These are phyloP conservation scores for Lasioglossum oenotherae DNA, from an alignment of 2,888 invertebrate species.

Conservation along the genomic window DNA sequence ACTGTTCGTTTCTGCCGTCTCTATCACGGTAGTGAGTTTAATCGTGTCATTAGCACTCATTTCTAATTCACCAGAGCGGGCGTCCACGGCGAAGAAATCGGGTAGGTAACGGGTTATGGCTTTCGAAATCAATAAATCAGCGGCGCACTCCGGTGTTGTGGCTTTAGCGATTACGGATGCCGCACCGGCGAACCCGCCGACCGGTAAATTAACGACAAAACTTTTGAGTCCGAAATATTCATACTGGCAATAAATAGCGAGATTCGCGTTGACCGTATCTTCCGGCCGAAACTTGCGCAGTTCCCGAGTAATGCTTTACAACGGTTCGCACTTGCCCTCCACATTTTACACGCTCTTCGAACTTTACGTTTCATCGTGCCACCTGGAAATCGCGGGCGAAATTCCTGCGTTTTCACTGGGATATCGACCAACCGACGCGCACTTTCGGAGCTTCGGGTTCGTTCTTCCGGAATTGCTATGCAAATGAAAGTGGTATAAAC, in stretches of 20 bases:
- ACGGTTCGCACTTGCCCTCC: slow-evolving; percentile 38
- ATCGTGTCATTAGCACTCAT: slow-evolving; percentile 3
- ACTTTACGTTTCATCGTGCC: slow-evolving; percentile 21
- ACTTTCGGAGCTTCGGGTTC: neutral
- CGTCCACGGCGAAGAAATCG: neutral
- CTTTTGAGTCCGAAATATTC: slow-evolving; percentile 32
- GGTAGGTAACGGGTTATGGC: slow-evolving; percentile 1
- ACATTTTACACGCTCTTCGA: slow-evolving; percentile 40
- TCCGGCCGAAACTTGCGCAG: slow-evolving; percentile 39
- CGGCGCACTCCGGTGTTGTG: neutral
- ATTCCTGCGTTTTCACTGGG: slow-evolving; percentile 21
- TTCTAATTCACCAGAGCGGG: neutral
- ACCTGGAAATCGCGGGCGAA: slow-evolving; percentile 19
- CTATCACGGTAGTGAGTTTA: neutral
- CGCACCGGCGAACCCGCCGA: neutral
- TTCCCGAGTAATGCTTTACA: slow-evolving; percentile 50
- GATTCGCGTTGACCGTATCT: slow-evolving; percentile 43
- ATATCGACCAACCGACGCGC: slow-evolving; percentile 6
- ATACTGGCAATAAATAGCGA: slow-evolving; percentile 30
- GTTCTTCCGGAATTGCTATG: slow-evolving; percentile 19
- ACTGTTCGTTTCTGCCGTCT: neutral
- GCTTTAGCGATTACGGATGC: neutral
- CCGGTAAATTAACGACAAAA: slow-evolving; percentile 27
- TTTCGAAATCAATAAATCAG: neutral
- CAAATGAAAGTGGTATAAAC: slow-evolving; percentile 19